Conservation (phyloP, 2,888 invertebrate genomes). For the Nebria brevicollis region DNA sequence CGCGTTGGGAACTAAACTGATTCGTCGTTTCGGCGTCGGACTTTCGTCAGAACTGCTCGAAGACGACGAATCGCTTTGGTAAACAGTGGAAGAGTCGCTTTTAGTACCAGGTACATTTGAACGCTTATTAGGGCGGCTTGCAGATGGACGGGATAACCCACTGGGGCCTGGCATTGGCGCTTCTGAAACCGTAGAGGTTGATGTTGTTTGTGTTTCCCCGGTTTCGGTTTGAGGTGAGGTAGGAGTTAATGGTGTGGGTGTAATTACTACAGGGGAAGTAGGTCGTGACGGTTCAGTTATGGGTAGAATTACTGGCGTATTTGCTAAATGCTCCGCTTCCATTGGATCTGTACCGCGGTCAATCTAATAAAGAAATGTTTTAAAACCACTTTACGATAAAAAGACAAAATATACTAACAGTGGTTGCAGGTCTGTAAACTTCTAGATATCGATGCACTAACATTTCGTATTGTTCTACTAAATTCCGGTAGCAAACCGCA, state of each 20-base stretch:
- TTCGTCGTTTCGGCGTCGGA: slow-evolving; percentile 43
- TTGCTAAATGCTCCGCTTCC: slow-evolving; percentile 66
- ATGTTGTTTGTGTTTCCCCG: slow-evolving; percentile 3
- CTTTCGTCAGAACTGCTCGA: slow-evolving; percentile 47
- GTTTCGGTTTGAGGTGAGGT: slow-evolving; percentile 50
- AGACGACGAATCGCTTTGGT: slow-evolving; percentile 47
- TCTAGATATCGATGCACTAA: slow-evolving; percentile 65
- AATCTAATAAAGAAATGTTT: slow-evolving; percentile 62
- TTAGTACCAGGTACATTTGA: slow-evolving; percentile 34
- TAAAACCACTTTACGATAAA: neutral
- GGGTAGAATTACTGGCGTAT: slow-evolving; percentile 52
- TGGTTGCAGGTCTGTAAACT: slow-evolving; percentile 62
- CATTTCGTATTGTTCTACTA: slow-evolving; percentile 66
- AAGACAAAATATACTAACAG: slow-evolving; percentile 55
- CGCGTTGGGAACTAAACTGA: slow-evolving; percentile 44
- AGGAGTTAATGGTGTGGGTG: neutral
- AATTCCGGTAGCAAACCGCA: slow-evolving; percentile 63
- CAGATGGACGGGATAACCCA: slow-evolving; percentile 31
- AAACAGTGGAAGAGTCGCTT: slow-evolving; percentile 43
- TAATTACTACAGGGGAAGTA: neutral
- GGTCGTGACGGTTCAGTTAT: slow-evolving; percentile 3
- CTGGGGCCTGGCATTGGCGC: slow-evolving; percentile 45
- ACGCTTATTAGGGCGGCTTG: slow-evolving; percentile 38
- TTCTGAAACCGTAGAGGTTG: slow-evolving; percentile 7
- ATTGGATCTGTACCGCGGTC: slow-evolving; percentile 78